Conservation (phyloP, 1,140 invertebrate species). For the Chrysoperla carnea region DNA sequence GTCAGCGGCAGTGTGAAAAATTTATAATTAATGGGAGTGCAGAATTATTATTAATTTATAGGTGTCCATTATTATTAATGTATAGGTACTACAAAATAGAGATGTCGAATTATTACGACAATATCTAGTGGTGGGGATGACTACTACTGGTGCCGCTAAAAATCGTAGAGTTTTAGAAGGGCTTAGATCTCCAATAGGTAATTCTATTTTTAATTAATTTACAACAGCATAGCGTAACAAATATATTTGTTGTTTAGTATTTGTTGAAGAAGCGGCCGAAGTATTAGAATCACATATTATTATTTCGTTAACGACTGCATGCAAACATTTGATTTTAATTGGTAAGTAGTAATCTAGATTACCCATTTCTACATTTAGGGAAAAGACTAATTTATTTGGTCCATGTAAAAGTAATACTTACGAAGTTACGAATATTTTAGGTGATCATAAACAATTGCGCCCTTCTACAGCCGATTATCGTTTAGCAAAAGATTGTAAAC, state of each 20-base stretch:
- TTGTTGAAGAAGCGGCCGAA: slow-evolving; percentile 78
- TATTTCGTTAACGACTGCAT: slow-evolving; percentile 44
- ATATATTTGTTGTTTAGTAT: slow-evolving; percentile 18
- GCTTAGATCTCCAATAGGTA: slow-evolving; percentile 37
- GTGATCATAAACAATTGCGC: slow-evolving; percentile 56
- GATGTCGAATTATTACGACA: slow-evolving; percentile 20
- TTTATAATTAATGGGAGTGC: too few relatives aligned
- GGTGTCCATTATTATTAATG: too few relatives aligned
- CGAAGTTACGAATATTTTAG: too few relatives aligned
- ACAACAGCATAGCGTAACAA: too few relatives aligned
- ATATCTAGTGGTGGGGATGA: slow-evolving; percentile 51
- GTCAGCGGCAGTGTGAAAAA: too few relatives aligned
- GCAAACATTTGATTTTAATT: slow-evolving; percentile 68
- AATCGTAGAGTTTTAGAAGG: slow-evolving; percentile 36
- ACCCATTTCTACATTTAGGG: too few relatives aligned
- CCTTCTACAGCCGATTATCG: slow-evolving; percentile 40
- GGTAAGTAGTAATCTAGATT: slow-evolving; percentile 19
- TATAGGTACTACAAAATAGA: slow-evolving; percentile 8
- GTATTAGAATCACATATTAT: slow-evolving; percentile 62
- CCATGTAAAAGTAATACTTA: too few relatives aligned
- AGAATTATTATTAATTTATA: too few relatives aligned
- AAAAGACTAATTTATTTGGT: too few relatives aligned
- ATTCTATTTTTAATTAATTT: too few relatives aligned
- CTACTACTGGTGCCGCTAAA: slow-evolving; percentile 57
- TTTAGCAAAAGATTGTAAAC: slow-evolving; percentile 34